Base-by-base conservation (phyloP, 37 sponge, comb jelly and placozoan species). In the Lycopodina hypogea region DNA sequence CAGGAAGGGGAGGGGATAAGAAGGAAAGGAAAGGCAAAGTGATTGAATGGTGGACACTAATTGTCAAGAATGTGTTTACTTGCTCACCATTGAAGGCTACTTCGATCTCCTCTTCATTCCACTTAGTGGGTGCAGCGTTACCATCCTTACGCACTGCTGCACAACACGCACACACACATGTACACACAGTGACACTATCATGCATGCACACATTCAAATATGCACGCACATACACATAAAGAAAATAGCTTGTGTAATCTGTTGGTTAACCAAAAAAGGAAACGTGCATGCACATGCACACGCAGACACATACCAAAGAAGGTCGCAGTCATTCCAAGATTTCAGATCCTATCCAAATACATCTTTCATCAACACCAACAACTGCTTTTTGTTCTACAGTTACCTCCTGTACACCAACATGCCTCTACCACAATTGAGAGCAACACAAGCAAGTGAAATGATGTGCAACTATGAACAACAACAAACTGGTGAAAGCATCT, bases 61-160 rank as follows among this genome's bases (percentile, higher is more conserved):
- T n/a, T n/a, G 48, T 45, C 48, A 45, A 45, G 48, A 12, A 17
- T 59, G 60, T 17, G 48, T 45, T 4, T 9, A 45, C 9, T 66
- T 50, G 51, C 40, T 22, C 39, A 87, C 88, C 82, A 56, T 81
- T 76, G 7, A 87, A 56, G 26, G 82, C 82, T 29, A 81, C 66
- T 56, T 64, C 37, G 45, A 87, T 81, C 64, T 87, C 88, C 11
- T 87, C 88, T 30, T 81, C 82, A 34, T 29, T 56, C 88, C 88
- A 87, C 19, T 50, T 52, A 1, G 81, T 57, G 37, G 75, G 76
- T 41, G 15, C 71, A 28, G 40, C 17, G 15, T 33, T 30, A 8
- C 71, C 70, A 19, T 40, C 19, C 72, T 77, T 81, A 50, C 34
- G 42, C 15, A 66, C 36, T 65, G 81, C 82, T 87, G 72, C 35